A percentile compares a stretch with the other conserved stretches of the same genome.
phyloP scores from a whole-genome alignment of 2,888 invertebrate genomes.

The Dolomedes plantarius region DNA sequence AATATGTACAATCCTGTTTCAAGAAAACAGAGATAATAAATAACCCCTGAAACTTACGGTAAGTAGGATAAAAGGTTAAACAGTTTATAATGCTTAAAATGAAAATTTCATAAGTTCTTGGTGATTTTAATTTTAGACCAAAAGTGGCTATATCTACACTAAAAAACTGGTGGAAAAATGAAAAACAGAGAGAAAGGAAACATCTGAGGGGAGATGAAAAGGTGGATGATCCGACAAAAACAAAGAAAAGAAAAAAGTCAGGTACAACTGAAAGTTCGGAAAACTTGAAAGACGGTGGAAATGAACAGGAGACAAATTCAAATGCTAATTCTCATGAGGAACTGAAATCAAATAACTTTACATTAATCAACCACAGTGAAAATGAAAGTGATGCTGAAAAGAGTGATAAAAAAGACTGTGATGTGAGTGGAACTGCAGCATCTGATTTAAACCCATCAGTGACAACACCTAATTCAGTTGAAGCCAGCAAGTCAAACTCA shows the following conservation, averaged over 20 bases:
- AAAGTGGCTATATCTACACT: constrained; percentile 75
- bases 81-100: too few relatives aligned
- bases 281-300: neutral
- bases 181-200: constrained; percentile 75
- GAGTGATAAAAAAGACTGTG: constrained; percentile 29
- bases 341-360: constrained; percentile 41
- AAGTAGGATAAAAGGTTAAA: too few relatives aligned
- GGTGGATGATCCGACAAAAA: constrained; percentile 16
- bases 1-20: too few relatives aligned
- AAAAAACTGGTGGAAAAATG: constrained; percentile 77
- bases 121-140: constrained; percentile 73
- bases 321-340: constrained; percentile 10
- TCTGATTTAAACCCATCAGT: constrained; percentile 15
- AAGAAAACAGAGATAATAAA: too few relatives aligned
- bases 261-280: neutral
- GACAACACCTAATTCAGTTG: neutral
- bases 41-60: too few relatives aligned
- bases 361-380: constrained; percentile 54
- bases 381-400: constrained; percentile 47
- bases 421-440: constrained; percentile 34
- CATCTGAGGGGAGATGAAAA: constrained; percentile 40
- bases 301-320: constrained; percentile 24
- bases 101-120: too few relatives aligned
- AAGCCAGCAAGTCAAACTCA: constrained; percentile 9
- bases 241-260: constrained; percentile 43